Percentiles rank a stretch among this genome's conserved stretches.
These are phyloP conservation scores for Ridgeia piscesae DNA, from an alignment of 1,140 invertebrate genomes.

Conservation along the genomic window DNA sequence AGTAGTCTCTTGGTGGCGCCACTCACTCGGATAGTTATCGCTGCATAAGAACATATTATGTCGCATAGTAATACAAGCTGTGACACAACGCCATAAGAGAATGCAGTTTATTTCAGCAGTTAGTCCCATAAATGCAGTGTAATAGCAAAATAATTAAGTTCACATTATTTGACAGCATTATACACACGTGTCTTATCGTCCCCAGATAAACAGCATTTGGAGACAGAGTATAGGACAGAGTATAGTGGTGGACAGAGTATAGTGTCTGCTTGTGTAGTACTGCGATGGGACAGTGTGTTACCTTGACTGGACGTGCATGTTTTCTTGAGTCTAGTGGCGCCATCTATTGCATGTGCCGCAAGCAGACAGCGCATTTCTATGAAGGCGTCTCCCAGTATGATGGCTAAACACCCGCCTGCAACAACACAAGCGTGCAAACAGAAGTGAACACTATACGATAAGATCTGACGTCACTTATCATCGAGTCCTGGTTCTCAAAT, in stretches of 20 bases:
- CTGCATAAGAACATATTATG: not conserved
- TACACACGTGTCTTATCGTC: not conserved
- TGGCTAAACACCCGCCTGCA: not conserved
- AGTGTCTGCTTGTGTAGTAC: not conserved
- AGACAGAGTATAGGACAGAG: not conserved
- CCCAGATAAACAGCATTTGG: too few relatives aligned
- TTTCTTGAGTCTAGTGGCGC: not conserved
- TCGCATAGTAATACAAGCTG: not conserved
- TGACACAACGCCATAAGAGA: not conserved
- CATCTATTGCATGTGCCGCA: not conserved
- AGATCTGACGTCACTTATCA: not conserved
- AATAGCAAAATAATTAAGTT: not conserved
- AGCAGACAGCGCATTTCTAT: not conserved
- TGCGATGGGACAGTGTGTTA: not conserved
- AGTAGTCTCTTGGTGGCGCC: not conserved
- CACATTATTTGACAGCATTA: not conserved
- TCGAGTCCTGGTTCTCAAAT: not conserved
- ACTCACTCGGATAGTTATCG: not conserved
- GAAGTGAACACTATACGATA: not conserved
- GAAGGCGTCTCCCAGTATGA: not conserved
- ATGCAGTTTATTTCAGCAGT: not conserved
- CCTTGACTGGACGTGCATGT: not conserved
- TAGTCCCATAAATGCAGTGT: not conserved
- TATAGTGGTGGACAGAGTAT: not conserved
- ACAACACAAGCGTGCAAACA: not conserved